Conservation (phyloP, 2,888 invertebrate species). For the Eristalis tenax region DNA sequence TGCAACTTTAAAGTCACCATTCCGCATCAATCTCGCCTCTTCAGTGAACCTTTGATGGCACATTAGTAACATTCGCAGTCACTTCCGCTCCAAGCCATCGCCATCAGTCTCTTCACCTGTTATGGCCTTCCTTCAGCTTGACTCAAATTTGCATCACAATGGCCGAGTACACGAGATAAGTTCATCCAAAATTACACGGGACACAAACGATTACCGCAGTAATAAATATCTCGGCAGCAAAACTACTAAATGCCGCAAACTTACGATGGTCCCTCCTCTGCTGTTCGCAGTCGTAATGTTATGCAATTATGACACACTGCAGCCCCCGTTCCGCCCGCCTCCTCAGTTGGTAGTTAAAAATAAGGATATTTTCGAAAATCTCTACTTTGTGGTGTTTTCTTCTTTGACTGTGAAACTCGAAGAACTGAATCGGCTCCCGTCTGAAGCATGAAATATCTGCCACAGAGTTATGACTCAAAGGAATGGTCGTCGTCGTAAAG, state of each 20-base stretch:
- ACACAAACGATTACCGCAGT: conserved; percentile 70
- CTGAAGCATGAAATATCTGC: conserved; percentile 72
- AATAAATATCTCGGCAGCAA: conserved; percentile 60
- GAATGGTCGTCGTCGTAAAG: conserved; percentile 37
- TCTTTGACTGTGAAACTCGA: conserved; percentile 10
- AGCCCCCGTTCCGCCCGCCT: not conserved
- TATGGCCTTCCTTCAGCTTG: not conserved
- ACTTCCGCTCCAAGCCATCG: not conserved
- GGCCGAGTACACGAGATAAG: conserved; percentile 30
- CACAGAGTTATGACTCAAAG: conserved; percentile 72
- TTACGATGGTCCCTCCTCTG: conserved; percentile 39
- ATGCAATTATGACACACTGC: conserved; percentile 63
- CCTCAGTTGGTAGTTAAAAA: conserved; percentile 28
- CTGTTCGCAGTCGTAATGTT: conserved; percentile 42
- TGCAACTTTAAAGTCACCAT: too few species aligned
- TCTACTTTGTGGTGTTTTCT: conserved; percentile 31
- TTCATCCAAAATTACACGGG: conserved; percentile 34
- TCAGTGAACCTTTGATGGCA: too few species aligned
- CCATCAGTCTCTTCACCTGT: not conserved
- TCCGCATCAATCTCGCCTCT: too few species aligned
- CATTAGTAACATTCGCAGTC: too few species aligned
- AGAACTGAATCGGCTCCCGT: conserved; percentile 38
- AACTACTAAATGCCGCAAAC: conserved; percentile 60
- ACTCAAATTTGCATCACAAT: conserved; percentile 27
- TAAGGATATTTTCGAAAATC: conserved; percentile 38